A percentile compares a stretch with the other conserved stretches of the same genome.
These are phyloP conservation scores for Noctua comes DNA, from an alignment of 2,888 invertebrate genomes.

Conservation along the genomic window DNA sequence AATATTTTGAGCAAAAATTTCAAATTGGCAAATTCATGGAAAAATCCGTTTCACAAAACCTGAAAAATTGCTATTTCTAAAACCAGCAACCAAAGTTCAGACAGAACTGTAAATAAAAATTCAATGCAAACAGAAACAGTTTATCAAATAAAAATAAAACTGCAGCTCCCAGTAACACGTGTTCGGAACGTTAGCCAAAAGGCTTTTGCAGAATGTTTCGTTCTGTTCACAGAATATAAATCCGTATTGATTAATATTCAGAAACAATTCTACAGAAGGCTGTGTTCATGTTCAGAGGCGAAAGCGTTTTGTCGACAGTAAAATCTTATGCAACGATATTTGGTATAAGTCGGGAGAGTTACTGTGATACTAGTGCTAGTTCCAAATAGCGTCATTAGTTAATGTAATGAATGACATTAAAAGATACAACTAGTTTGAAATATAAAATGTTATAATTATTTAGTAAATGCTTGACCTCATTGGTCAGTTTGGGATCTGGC, in stretches of 20 bases:
- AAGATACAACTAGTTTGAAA: neutral
- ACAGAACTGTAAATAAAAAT: constrained; percentile 17
- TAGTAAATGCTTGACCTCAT: neutral
- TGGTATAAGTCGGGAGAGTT: neutral
- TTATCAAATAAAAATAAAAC: constrained; percentile 34
- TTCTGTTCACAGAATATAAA: constrained; percentile 39
- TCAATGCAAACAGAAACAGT: constrained; percentile 14
- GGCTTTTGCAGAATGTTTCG: constrained; percentile 40
- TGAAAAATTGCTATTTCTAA: too few species aligned
- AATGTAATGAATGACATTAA: neutral
- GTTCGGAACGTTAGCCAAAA: constrained; percentile 27
- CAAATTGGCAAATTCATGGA: neutral
- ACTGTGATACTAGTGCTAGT: neutral
- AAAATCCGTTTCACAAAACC: neutral
- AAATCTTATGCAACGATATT: neutral
- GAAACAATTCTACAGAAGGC: constrained; percentile 20
- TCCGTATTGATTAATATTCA: constrained; percentile 50
- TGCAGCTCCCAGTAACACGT: constrained; percentile 18
- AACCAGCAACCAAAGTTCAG: constrained; percentile 1
- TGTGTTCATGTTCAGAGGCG: neutral
- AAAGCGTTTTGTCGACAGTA: neutral
- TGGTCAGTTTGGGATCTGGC: neutral
- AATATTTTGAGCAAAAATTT: neutral
- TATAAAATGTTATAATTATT: neutral
- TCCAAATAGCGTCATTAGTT: neutral